Base-by-base conservation (phyloP, 2,888 invertebrate genomes). In the Euphydryas editha region DNA sequence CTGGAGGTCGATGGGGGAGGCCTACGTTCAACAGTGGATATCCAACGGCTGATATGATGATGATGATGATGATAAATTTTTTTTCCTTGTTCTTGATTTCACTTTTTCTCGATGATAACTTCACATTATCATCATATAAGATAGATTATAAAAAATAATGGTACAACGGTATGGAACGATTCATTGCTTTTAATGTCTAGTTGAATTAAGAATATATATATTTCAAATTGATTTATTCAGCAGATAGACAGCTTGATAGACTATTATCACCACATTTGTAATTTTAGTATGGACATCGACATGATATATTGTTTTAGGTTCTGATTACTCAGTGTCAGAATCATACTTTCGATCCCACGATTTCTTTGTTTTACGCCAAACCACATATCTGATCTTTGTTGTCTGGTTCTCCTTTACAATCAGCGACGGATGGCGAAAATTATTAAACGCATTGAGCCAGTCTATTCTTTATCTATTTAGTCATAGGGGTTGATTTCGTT, bases 321-420 rank as follows among this genome's bases (percentile, higher is more conserved):
- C 56, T 51, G 65, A 71, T 78, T 76, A 66, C 72, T 77, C 80
- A 77, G 83, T 82, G 85, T 88, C 88, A 85, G 84, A 78, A 88
- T 85, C 81, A 74, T 81, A 83, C 83, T 86, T 85, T 85, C 84
- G 78, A 80, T 84, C 47, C 5, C 84, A 85, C 79, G 80, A 81
- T 72, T 82, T 82, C 86, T 87, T 88, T 88, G 87, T 87, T 81
- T 76, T 51, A 63, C 47, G 62, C 72, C 73, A 78, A 86, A 86
- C 86, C 83, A 83, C 78, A 85, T 86, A 76, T 75, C 72, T 69
- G 71, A 76, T 74, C 77, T 76, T 73, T 74, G 73, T 75, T 75
- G 75, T 75, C 73, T 74, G 71, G 64, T 58, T 61, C 36, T 42
- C 64, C 56, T 42, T 59, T 69, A 62, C 67, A 70, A 49, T 24